These are phyloP conservation scores for Euplexia lucipara DNA, from an alignment of 2,888 invertebrate species.

Conservation along the genomic window DNA sequence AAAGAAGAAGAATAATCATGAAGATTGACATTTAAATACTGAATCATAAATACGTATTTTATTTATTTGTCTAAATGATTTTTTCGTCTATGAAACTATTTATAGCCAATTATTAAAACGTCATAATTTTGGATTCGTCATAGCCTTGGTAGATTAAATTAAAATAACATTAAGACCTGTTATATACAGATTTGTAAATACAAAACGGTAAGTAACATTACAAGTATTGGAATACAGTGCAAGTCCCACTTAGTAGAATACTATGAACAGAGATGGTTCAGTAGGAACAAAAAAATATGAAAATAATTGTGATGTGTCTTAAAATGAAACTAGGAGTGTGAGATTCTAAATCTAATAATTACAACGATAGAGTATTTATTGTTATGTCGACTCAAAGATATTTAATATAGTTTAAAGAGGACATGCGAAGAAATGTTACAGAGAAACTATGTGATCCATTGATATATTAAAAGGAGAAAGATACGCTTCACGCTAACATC, in stretches of 20 bases:
- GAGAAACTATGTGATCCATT: too few relatives aligned
- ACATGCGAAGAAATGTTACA: too few relatives aligned
- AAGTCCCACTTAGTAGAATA: conserved; percentile 61
- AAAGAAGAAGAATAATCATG: too few relatives aligned
- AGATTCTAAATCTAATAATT: conserved; percentile 32
- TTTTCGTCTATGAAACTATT: neutral
- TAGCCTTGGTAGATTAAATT: conserved; percentile 49
- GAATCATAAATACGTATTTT: conserved; percentile 29
- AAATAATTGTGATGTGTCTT: conserved; percentile 1
- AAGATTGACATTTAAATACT: too few relatives aligned
- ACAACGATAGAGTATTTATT: neutral
- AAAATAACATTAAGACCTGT: conserved; percentile 21
- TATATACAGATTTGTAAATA: conserved; percentile 9
- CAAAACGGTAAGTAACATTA: conserved; percentile 26
- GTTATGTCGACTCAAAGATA: too few relatives aligned
- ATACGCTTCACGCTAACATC: too few relatives aligned
- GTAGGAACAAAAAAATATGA: neutral
- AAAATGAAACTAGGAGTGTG: conserved; percentile 9
- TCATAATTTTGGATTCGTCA: conserved; percentile 41
- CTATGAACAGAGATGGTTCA: conserved; percentile 50
- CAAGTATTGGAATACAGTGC: conserved; percentile 55
- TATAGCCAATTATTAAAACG: conserved; percentile 19
- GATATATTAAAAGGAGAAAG: too few relatives aligned
- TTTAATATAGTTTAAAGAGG: too few relatives aligned
- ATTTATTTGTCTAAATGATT: conserved; percentile 4